Conservation (phyloP, 2,888 invertebrate species). For the Himalopsyche kuldschensis region DNA sequence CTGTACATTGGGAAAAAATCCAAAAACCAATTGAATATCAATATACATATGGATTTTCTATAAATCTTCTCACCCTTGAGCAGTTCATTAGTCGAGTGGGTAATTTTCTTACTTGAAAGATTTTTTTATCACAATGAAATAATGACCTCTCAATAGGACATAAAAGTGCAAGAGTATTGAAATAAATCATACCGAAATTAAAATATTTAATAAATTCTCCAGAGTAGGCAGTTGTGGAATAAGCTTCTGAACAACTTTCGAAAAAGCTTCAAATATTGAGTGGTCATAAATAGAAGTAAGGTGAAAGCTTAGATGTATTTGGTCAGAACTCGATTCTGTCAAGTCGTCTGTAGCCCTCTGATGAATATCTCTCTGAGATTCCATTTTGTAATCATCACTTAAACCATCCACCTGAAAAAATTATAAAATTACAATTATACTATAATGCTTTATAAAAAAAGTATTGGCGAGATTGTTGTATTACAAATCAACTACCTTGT, state of each 20-base stretch:
- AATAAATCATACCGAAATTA: conserved; percentile 80
- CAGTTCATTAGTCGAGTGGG: no score
- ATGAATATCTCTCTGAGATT: conserved; percentile 97
- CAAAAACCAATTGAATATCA: no score
- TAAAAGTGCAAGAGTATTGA: not conserved
- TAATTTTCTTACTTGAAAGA: no score
- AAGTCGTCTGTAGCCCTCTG: conserved; percentile 95
- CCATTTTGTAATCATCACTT: conserved; percentile 98
- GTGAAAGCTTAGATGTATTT: conserved; percentile 92
- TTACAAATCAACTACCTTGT: conserved; percentile 66
- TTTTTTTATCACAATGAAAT: no score
- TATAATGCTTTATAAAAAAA: not conserved
- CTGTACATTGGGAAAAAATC: no score
- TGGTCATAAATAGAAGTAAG: conserved; percentile 99
- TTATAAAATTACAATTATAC: not conserved
- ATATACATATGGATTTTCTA: no score
- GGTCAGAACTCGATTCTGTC: conserved; percentile 82
- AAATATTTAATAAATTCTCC: conserved; percentile 95
- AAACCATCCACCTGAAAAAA: conserved; percentile 84
- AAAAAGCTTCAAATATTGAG: conserved; percentile 99
- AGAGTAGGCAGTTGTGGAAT: conserved; percentile 96
- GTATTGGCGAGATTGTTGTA: not conserved
- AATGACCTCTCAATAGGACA: no score
- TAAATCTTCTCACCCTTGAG: no score
- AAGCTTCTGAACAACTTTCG: conserved; percentile 98